These are phyloP conservation scores for Papilio dardanus DNA, from an alignment of 1,140 invertebrate genomes.

Conservation along the genomic window DNA sequence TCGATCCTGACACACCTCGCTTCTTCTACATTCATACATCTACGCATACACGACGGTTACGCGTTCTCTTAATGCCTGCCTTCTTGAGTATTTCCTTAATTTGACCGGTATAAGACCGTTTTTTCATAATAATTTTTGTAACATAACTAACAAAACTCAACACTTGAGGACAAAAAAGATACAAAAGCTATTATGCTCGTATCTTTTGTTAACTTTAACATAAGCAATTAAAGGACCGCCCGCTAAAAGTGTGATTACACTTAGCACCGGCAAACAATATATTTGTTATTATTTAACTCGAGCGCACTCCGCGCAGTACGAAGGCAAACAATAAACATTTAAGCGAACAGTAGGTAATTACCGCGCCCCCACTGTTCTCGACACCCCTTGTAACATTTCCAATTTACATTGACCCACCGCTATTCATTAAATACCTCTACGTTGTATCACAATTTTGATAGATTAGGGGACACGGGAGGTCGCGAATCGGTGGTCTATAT, in stretches of 20 bases:
- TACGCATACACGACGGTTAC: too few relatives aligned
- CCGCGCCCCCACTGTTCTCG: constrained; percentile 59
- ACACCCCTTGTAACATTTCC: constrained; percentile 58
- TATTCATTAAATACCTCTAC: constrained; percentile 48
- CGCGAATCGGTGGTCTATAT: constrained; percentile 49
- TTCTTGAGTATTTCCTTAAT: too few relatives aligned
- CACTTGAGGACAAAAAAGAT: constrained; percentile 35
- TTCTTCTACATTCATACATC: too few relatives aligned
- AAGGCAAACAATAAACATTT: constrained; percentile 69
- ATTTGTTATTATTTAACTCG: constrained; percentile 76
- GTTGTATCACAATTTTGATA: constrained; percentile 43
- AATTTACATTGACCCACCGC: constrained; percentile 55
- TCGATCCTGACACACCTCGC: too few relatives aligned
- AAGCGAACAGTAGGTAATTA: constrained; percentile 73
- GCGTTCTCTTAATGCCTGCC: too few relatives aligned
- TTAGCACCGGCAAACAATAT: constrained; percentile 63
- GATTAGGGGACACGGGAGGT: constrained; percentile 46
- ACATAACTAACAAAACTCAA: constrained; percentile 42
- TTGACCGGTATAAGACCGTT: too few relatives aligned
- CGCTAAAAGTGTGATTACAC: constrained; percentile 57
- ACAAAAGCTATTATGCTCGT: constrained; percentile 46
- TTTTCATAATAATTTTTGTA: too few relatives aligned
- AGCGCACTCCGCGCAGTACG: constrained; percentile 54
- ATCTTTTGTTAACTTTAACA: constrained; percentile 53
- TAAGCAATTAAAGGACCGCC: constrained; percentile 61